Evolutionary conservation across 2,113 vertebrate genomes (phyloP).

Genomic region (Alligator mississippiensis): DNA sequence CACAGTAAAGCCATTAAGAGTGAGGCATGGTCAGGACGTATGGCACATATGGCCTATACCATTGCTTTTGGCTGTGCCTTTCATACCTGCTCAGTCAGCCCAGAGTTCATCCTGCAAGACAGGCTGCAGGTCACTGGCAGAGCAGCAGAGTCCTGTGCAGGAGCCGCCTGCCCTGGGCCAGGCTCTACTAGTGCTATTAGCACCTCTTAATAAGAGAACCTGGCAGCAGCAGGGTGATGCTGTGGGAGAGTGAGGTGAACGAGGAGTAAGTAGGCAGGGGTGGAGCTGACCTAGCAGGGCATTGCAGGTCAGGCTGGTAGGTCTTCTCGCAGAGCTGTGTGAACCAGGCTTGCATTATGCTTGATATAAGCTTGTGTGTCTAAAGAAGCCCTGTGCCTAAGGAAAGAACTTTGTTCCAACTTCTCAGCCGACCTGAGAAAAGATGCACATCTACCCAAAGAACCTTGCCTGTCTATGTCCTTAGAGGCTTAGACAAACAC

Average conservation of each 20-base stretch:
- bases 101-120: background rate
- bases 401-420: too few relatives aligned
- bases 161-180: background rate
- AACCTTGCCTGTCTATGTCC: too few relatives aligned
- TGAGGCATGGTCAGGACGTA: background rate
- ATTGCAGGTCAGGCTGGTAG: background rate
- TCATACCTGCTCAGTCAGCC: background rate
- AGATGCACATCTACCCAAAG: too few relatives aligned
- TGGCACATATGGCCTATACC: background rate
- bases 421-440: too few relatives aligned
- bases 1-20: background rate
- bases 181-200: background rate
- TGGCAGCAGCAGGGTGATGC: background rate
- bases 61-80: background rate
- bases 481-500: too few relatives aligned
- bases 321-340: background rate
- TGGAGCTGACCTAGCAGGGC: background rate
- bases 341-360: background rate
- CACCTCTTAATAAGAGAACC: background rate
- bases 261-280: background rate
- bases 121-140: background rate
- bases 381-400: too few relatives aligned
- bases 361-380: background rate
- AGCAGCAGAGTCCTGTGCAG: background rate
- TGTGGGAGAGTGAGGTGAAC: background rate